Evolutionary conservation across 2,797 vertebrate species (phyloP), one percentile per base, ranked within the genome.

Genomic region (Alexandromys oeconomus): DNA sequence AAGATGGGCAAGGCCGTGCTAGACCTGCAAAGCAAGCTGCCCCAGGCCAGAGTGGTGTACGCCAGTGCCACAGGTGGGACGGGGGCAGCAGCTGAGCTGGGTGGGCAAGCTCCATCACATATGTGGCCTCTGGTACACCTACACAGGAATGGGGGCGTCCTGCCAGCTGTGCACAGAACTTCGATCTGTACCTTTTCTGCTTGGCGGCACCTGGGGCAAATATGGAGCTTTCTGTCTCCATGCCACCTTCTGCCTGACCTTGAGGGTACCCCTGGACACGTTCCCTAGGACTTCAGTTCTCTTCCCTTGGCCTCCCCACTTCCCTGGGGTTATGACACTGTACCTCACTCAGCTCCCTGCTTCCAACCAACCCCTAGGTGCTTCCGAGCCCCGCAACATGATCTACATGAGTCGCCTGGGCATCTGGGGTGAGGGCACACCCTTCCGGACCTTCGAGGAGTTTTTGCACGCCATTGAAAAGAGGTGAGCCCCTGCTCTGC

Each of bases 301-400:
- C 15, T 14, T 2, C 27, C 46, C 4, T 27, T 43, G 51, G 51
- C 4, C 43, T 29, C 34, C 59, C 73, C 27, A 9, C 40, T 31
- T n/a, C 29, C 34, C 48, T n/a, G 1, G 1, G 6, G 5, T 17
- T 34, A 12, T 46, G 17, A 7, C 65, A 23, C 67, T 46, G 46
- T 17, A 48, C 69, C 48, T 29, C 6, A 5, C 21, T 81, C 79
- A 29, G n/a, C 15, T 23, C 37, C 86, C 6, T 7, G 3, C 37
- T 57, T 40, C 69, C 79, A 13, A 88, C 48, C 48, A 86, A n/a
- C 34, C 8, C 61, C 92, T 98, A 99, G 99, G 99, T 98, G 99
- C 99, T 97, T 99, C 99, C 12, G 99, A 99, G 99, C 99, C 99
- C 98, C 99, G 99, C 98, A 99, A 99, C 98, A 99, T 99, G 99